These are phyloP conservation scores for Microctenopoma steveboyesi DNA, from an alignment of 2,797 vertebrate genomes.

Conservation along the genomic window DNA sequence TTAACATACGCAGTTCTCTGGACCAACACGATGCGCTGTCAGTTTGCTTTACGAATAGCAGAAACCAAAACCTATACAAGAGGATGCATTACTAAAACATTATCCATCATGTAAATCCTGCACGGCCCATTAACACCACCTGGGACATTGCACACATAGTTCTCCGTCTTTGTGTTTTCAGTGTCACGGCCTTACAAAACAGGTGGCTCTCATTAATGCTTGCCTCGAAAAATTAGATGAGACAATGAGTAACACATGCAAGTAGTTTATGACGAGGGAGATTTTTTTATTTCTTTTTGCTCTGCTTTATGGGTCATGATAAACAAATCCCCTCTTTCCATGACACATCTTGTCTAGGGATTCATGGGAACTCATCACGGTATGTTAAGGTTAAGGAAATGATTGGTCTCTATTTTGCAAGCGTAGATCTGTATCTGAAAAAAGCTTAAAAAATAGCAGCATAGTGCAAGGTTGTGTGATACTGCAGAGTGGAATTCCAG, in stretches of 20 bases:
- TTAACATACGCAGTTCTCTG: slow-evolving; percentile 24
- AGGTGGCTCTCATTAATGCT: slow-evolving; percentile 66
- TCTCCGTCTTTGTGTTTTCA: slow-evolving; percentile 47
- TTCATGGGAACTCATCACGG: slow-evolving; percentile 23
- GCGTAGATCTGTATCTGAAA: slow-evolving; percentile 24
- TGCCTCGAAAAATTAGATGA: slow-evolving; percentile 41
- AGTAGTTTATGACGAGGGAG: neutral
- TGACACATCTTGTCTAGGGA: slow-evolving; percentile 19
- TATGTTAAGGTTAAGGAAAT: slow-evolving; percentile 8
- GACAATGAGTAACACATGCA: slow-evolving; percentile 45
- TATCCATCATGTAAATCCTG: slow-evolving; percentile 37
- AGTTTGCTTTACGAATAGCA: slow-evolving; percentile 45
- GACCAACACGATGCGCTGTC: slow-evolving; percentile 9
- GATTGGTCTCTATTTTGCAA: slow-evolving; percentile 15
- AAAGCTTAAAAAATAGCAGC: slow-evolving; percentile 22
- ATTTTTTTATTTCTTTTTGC: neutral
- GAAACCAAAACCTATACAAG: slow-evolving; percentile 40
- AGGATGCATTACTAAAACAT: slow-evolving; percentile 40
- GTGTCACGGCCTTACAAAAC: slow-evolving; percentile 47
- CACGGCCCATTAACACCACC: slow-evolving; percentile 33
- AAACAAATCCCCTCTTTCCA: slow-evolving; percentile 19
- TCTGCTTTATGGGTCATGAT: slow-evolving; percentile 13
- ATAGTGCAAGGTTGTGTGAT: slow-evolving; percentile 31
- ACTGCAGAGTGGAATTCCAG: slow-evolving; percentile 56
- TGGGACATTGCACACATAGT: slow-evolving; percentile 56